These are phyloP conservation scores for Thalpophila matura DNA, from an alignment of 2,888 invertebrate species.

Conservation along the genomic window DNA sequence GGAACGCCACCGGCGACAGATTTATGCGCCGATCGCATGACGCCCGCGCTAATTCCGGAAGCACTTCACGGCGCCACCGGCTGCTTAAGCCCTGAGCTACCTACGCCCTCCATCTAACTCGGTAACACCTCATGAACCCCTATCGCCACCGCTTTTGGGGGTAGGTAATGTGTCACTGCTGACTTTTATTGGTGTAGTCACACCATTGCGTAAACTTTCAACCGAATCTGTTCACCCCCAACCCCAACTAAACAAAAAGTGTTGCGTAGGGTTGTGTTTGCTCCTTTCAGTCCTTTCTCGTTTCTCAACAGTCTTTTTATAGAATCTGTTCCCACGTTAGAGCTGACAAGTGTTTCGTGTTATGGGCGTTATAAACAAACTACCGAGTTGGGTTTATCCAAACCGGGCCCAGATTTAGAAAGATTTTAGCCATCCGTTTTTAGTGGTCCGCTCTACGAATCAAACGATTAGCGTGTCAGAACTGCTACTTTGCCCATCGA, in stretches of 20 bases:
- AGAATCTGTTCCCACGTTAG: conserved; percentile 36
- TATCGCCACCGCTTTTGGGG: conserved; percentile 34
- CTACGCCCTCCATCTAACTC: conserved; percentile 47
- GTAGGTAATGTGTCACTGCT: conserved; percentile 49
- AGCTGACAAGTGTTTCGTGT: conserved; percentile 58
- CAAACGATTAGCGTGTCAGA: not conserved
- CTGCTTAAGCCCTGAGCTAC: conserved; percentile 63
- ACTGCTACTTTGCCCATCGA: not conserved
- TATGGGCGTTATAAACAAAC: conserved; percentile 53
- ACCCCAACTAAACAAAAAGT: conserved; percentile 34
- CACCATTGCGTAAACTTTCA: conserved; percentile 48
- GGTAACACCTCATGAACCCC: conserved; percentile 58
- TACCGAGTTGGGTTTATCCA: conserved; percentile 18
- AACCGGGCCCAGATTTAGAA: conserved; percentile 20
- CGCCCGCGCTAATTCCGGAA: conserved; percentile 79
- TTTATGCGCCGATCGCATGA: conserved; percentile 84
- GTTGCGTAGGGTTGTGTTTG: conserved; percentile 22
- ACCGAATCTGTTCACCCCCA: conserved; percentile 29
- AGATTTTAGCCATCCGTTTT: conserved; percentile 4
- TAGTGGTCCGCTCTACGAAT: not conserved
- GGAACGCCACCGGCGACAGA: conserved; percentile 75
- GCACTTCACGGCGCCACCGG: conserved; percentile 71
- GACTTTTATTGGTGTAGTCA: conserved; percentile 56
- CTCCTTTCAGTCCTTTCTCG: conserved; percentile 31
- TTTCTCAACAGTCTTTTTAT: conserved; percentile 31